Base-by-base conservation (phyloP, 2,113 vertebrate species). In the Pituophis catenifer region DNA sequence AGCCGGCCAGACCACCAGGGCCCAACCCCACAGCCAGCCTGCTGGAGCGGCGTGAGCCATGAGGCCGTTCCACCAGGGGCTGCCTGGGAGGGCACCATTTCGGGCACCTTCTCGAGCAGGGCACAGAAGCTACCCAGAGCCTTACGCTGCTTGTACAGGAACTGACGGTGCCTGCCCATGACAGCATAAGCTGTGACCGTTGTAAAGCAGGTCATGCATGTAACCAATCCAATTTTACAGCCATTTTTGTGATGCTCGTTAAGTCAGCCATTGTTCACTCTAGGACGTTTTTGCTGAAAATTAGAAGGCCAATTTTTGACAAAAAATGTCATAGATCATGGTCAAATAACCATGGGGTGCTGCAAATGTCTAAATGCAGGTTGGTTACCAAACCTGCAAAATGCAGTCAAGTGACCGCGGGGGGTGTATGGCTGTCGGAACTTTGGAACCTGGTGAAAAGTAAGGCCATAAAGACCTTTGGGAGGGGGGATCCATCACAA, bases 1-100 rank as follows among this genome's bases (percentile, higher is more conserved):
- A 3, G n/a, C 70, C 2, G 7, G n/a, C 70, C n/a, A 33, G 17
- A 3, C n/a, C 5, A 0, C n/a, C n/a, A 19, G 0, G n/a, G 5
- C 5, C 13, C 70, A 75, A 8, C 13, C n/a, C 15, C n/a, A 33
- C 2, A 17, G n/a, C 29, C 65, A 2, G 65, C n/a, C 65, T 33
- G 15, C 12, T 7, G 70, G n/a, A 38, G 65, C 1, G n/a, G 2
- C 0, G n/a, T 75, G 62, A 29, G 10, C 3, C 24, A 12, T 11
- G 29, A 65, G 21, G 62, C 62, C 5, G 11, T 65, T 5, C 62
- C 4, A 3, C 11, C 10, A 29, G 59, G n/a, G 70, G n/a, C 70
- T 75, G 70, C n/a, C 15, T 8, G 15, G 70, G 15, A 75, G n/a
- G 70, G 70, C n/a, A 8, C 15, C 13, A 8, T 19, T 33, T 8